Conservation (phyloP, 37 sponge, comb jelly and placozoan species). For the Oscarella lobularis region DNA sequence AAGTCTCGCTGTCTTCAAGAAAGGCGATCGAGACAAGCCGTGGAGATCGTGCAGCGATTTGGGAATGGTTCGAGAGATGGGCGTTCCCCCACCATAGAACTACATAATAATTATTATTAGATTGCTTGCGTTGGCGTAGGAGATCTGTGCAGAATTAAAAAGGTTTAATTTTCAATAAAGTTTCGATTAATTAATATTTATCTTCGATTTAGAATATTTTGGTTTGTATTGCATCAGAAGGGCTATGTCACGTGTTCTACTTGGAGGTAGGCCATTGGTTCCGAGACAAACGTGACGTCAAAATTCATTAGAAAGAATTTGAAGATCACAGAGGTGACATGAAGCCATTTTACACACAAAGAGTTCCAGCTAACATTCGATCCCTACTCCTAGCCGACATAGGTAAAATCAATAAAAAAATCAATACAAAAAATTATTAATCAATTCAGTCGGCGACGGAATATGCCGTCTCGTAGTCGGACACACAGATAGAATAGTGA, state of each 20-base stretch:
- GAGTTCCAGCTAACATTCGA: background rate
- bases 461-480: slow-evolving; percentile 35
- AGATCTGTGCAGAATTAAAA: slow-evolving; percentile 28
- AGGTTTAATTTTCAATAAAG: no score
- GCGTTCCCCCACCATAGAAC: background rate
- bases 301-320: background rate
- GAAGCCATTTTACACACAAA: background rate
- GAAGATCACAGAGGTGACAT: background rate
- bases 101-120: slow-evolving; percentile 13
- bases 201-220: background rate
- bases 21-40: slow-evolving; percentile 18
- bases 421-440: background rate
- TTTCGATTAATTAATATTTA: no score
- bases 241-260: background rate
- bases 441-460: background rate
- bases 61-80: slow-evolving; percentile 35
- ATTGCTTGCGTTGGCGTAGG: slow-evolving; percentile 46
- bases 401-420: background rate
- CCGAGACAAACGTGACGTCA: no score
- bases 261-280: background rate
- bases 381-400: background rate
- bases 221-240: background rate
- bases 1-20: slow-evolving; percentile 54
- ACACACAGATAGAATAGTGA: slow-evolving; percentile 46
- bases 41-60: slow-evolving; percentile 46